Evolutionary conservation across 2,797 vertebrate species (phyloP).

Genomic region (Luscinia megarhynchos): DNA sequence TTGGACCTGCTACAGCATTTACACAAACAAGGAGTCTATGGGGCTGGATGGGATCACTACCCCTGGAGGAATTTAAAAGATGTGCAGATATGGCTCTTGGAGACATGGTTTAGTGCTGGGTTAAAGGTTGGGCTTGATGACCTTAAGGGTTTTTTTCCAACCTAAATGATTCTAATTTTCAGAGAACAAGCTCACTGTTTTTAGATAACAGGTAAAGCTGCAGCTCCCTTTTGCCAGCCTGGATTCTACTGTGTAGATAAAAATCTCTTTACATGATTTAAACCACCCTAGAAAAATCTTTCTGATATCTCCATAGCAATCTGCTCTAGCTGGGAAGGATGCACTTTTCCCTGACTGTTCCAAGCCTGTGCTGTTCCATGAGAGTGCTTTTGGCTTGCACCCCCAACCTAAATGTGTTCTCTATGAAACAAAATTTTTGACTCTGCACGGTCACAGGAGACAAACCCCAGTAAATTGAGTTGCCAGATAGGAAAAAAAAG

Average conservation of each 20-base stretch:
- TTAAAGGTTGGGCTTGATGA: neutral
- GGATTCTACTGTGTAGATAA: neutral
- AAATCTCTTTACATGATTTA: neutral
- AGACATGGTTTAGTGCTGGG: neutral
- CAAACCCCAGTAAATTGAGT: neutral
- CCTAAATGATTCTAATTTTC: neutral
- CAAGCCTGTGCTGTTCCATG: neutral
- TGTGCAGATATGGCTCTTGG: neutral
- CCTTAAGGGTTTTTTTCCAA: neutral
- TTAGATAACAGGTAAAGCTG: neutral
- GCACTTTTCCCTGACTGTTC: neutral
- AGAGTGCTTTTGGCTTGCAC: neutral
- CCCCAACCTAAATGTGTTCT: neutral
- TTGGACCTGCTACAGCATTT: neutral
- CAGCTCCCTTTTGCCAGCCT: neutral
- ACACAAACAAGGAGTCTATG: neutral
- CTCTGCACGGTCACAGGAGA: neutral
- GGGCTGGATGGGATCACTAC: too few relatives aligned
- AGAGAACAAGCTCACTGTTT: neutral
- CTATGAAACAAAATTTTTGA: neutral
- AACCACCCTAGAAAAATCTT: neutral
- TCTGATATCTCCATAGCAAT: constrained; percentile 10
- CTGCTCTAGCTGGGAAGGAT: neutral
- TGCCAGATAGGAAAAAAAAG: neutral
- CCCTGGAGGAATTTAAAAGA: neutral